A percentile compares a stretch with the other conserved stretches of the same genome.
Evolutionary conservation across 2,797 vertebrate species (phyloP).

Genomic region (Anabacerthia variegaticeps): DNA sequence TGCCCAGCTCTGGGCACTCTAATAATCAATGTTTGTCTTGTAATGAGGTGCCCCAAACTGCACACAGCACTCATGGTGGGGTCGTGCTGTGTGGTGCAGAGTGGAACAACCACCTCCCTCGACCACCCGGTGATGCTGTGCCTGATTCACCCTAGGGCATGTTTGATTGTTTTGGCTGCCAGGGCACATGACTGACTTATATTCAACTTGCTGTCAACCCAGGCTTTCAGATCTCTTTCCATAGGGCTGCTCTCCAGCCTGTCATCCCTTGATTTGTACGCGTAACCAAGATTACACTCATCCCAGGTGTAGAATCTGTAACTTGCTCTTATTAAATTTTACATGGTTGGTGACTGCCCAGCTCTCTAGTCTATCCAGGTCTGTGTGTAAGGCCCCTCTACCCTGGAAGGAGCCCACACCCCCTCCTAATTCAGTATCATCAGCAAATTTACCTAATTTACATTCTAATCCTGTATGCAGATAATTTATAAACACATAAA

Average conservation of each 20-base stretch:
- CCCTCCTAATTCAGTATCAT: neutral
- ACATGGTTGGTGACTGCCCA: fast-evolving
- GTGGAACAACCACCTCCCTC: neutral
- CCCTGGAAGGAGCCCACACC: fast-evolving
- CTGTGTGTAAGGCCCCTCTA: neutral
- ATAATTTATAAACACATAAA: neutral
- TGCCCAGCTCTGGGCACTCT: neutral
- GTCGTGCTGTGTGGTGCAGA: fast-evolving
- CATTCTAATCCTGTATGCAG: neutral
- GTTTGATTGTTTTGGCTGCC: neutral
- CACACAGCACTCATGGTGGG: neutral
- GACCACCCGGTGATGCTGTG: fast-evolving
- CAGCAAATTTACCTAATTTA: neutral
- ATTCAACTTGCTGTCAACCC: neutral
- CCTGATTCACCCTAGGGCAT: fast-evolving
- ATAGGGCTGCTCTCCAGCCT: fast-evolving
- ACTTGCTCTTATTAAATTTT: neutral
- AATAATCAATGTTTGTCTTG: fast-evolving
- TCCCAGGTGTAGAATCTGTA: neutral
- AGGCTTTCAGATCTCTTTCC: neutral
- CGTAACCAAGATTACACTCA: neutral
- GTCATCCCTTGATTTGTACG: fast-evolving
- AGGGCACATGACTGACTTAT: neutral
- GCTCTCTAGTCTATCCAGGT: neutral
- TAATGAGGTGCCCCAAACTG: neutral